phyloP scores from a whole-genome alignment of 2,113 vertebrate genomes.

The Pluvialis apricaria region DNA sequence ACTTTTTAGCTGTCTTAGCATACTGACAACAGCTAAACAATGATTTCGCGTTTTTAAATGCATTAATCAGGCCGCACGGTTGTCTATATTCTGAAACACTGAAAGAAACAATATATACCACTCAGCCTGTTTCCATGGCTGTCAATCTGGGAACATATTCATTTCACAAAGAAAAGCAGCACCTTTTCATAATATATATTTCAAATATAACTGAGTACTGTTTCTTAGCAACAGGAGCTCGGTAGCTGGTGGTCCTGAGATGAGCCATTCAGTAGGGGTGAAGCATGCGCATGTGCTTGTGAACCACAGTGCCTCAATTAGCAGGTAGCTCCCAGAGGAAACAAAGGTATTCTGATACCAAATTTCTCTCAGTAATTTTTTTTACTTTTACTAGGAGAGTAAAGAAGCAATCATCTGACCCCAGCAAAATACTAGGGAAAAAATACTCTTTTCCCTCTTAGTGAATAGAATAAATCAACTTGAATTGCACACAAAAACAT shows the following conservation, averaged over 20 bases:
- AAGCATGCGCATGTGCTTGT: not conserved
- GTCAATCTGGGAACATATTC: conserved; percentile 2
- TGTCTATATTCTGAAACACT: not conserved
- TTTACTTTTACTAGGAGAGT: not conserved
- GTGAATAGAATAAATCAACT: conserved; percentile 18
- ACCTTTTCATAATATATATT: conserved; percentile 52
- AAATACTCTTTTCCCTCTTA: not conserved
- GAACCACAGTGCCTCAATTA: not conserved
- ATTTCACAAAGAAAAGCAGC: conserved; percentile 11
- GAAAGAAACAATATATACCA: not conserved
- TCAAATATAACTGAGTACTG: not conserved
- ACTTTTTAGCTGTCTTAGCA: not conserved
- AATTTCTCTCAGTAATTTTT: not conserved
- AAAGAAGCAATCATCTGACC: not conserved
- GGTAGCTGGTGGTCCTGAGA: not conserved
- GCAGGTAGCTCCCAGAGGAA: not conserved
- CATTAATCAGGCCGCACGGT: not conserved
- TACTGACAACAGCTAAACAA: not conserved
- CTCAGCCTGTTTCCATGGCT: not conserved
- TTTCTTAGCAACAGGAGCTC: conserved; percentile 34
- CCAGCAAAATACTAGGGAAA: not conserved
- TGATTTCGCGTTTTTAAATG: not conserved
- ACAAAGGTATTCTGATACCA: not conserved
- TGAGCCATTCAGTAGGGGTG: not conserved
- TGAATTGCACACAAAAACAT: not conserved